phyloP scores from a whole-genome alignment of 1,140 invertebrate genomes.

The Drosophila chauvacae region DNA sequence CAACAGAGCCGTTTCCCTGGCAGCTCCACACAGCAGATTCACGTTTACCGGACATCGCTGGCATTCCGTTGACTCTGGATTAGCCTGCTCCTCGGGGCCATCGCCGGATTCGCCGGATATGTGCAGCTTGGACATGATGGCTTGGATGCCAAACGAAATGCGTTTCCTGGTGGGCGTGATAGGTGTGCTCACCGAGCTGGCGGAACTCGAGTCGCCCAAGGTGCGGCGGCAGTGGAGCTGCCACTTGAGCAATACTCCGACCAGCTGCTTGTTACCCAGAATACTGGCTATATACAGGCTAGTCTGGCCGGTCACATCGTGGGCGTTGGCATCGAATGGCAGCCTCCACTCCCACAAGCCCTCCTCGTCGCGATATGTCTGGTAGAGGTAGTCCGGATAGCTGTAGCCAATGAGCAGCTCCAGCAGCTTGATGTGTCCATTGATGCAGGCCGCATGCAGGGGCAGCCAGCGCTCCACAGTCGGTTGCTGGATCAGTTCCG shows the following conservation, averaged over 20 bases:
- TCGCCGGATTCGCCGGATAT: conserved; percentile 82
- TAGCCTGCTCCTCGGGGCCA: conserved; percentile 37
- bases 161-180: conserved; percentile 87
- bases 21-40: conserved; percentile 89
- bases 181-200: conserved; percentile 54
- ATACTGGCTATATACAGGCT: conserved; percentile 94
- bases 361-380: conserved; percentile 89
- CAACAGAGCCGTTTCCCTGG: conserved; percentile 90
- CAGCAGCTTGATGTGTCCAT: conserved; percentile 91
- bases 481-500: conserved; percentile 87
- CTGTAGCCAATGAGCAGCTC: conserved; percentile 92
- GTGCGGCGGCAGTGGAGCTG: conserved; percentile 88
- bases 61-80: conserved; percentile 85
- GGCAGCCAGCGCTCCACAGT: conserved; percentile 97
- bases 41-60: conserved; percentile 89
- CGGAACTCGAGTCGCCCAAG: conserved; percentile 73
- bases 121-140: conserved; percentile 93
- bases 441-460: conserved; percentile 95
- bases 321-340: conserved; percentile 95
- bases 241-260: conserved; percentile 92
- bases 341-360: conserved; percentile 93
- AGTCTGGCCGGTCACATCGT: conserved; percentile 95
- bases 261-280: conserved; percentile 92
- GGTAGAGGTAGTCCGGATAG: conserved; percentile 91
- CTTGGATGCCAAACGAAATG: conserved; percentile 94